Evolutionary conservation across 2,113 vertebrate species (phyloP).

Genomic region (Amazona guildingii): DNA sequence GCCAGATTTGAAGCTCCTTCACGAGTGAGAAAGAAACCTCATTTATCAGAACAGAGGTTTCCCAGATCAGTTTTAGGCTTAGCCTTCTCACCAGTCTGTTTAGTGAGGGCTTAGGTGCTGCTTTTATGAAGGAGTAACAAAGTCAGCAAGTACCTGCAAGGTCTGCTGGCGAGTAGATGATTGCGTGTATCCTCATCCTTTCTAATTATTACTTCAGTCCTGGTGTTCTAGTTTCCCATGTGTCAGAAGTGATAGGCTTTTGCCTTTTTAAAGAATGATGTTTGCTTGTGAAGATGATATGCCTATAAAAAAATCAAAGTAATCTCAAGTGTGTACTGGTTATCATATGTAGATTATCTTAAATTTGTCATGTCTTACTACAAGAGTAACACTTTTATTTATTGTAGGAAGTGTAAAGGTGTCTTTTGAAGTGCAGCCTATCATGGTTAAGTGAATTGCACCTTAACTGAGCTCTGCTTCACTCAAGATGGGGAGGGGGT

Average conservation of each 20-base stretch:
- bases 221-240: not conserved
- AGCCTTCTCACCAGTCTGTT: not conserved
- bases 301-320: constrained; percentile 36
- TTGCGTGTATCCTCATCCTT: not conserved
- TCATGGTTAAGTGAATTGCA: not conserved
- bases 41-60: fast-evolving
- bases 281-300: not conserved
- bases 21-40: not conserved
- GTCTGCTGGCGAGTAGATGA: not conserved
- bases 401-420: not conserved
- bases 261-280: not conserved
- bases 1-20: not conserved
- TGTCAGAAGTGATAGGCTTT: not conserved
- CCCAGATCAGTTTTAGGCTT: not conserved
- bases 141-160: not conserved
- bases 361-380: not conserved
- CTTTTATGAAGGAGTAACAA: not conserved
- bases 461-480: not conserved
- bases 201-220: not conserved
- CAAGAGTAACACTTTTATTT: not conserved
- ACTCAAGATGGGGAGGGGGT: not conserved
- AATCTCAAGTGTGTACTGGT: constrained; percentile 8
- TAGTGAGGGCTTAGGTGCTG: not conserved
- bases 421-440: not conserved
- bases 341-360: constrained; percentile 11